Evolutionary conservation across 2,888 invertebrate species (phyloP), one percentile per base, ranked within the genome.

Genomic region (Lomographa bimaculata): DNA sequence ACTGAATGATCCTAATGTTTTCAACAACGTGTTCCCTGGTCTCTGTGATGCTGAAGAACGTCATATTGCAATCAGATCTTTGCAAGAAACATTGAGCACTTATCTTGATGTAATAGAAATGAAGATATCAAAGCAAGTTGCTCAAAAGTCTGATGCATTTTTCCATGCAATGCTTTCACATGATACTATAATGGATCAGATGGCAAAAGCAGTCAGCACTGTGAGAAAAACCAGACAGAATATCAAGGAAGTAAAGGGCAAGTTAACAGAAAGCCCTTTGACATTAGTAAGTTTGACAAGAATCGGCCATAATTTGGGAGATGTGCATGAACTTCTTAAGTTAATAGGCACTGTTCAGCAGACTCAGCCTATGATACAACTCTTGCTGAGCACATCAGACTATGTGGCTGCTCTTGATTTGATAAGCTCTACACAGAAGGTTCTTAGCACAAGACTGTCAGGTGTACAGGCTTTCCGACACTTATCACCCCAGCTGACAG

Each of bases 141-240:
- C 98, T 12, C 94, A 95, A 63, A 97, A 98, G 74, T 98, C 98
- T 5, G 97, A 97, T 59, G 98, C 98, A 7, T 99, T 99, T 87
- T 99, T 99, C 74, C 96, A 97, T 79, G 98, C 98, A 0, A 98
- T 99, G 96, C 94, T 98, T 35, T 98, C 98, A 3, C 99, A 99
- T 81, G 98, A 99, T 74, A 95, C 96, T 12, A 94, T 99, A 29
- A 97, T 98, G 94, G 97, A 97, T 57, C 96, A 98, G 71, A 94
- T 99, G 91, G 94, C 94, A 0, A 92, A 93, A 67, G 96, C 97
- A 8, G 92, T 95, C 5, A 91, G 90, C 42, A 94, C 95, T 64
- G 94, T 97, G 14, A 91, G 93, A 65, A 89, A 90, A 26, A 89
- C 96, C 28, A 91, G 96, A 56, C 90, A 92, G 49, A 95, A 95